phyloP scores from a whole-genome alignment of 2,888 invertebrate species.

The Caenorhabditis japonica region DNA sequence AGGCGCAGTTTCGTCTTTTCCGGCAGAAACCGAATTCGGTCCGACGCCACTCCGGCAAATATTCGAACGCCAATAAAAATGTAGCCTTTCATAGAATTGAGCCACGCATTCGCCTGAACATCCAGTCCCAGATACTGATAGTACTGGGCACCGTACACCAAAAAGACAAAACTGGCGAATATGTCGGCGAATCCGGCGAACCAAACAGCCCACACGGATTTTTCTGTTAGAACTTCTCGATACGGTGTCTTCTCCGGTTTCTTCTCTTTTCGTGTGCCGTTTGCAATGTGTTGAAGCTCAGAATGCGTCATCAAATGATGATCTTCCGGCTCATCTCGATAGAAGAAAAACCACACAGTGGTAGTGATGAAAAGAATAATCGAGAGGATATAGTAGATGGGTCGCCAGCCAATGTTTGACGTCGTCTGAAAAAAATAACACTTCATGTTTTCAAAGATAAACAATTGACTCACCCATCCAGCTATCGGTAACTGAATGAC shows the following conservation, averaged over 20 bases:
- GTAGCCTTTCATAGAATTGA: slow-evolving; percentile 52
- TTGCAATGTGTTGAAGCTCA: slow-evolving; percentile 34
- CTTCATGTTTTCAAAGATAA: not conserved
- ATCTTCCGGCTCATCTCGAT: slow-evolving; percentile 46
- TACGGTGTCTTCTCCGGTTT: slow-evolving; percentile 28
- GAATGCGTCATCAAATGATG: slow-evolving; percentile 27
- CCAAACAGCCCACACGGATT: slow-evolving; percentile 56
- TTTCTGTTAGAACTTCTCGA: slow-evolving; percentile 45
- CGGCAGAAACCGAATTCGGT: slow-evolving; percentile 31
- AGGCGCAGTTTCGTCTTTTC: slow-evolving; percentile 56
- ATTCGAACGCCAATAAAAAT: slow-evolving; percentile 51
- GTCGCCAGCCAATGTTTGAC: slow-evolving; percentile 49
- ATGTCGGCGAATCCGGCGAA: slow-evolving; percentile 56
- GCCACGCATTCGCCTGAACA: slow-evolving; percentile 55
- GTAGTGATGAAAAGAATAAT: slow-evolving; percentile 36
- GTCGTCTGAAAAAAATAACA: slow-evolving; percentile 43
- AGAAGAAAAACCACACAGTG: slow-evolving; percentile 36
- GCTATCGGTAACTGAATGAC: slow-evolving; percentile 58
- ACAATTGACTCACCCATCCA: slow-evolving; percentile 47
- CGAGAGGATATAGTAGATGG: slow-evolving; percentile 56
- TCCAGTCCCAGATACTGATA: slow-evolving; percentile 53
- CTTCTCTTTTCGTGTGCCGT: slow-evolving; percentile 22
- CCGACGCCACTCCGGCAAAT: slow-evolving; percentile 50
- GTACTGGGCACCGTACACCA: slow-evolving; percentile 54
- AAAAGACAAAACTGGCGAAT: slow-evolving; percentile 56